A percentile compares a stretch with the other conserved stretches of the same genome.
phyloP scores from a whole-genome alignment of 1,140 invertebrate species.

The Danaus melanippus region DNA sequence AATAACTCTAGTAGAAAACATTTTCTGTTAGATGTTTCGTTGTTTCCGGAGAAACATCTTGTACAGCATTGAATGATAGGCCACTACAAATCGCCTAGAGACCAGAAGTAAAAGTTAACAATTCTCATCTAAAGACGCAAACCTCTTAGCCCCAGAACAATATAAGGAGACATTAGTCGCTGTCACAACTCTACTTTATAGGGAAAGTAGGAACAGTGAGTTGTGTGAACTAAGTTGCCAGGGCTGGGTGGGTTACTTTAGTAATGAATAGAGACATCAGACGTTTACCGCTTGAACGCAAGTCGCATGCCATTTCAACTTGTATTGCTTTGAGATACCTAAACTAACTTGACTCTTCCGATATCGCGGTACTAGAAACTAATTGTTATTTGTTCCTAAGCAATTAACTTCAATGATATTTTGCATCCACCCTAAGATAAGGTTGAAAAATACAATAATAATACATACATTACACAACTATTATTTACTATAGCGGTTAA shows the following conservation, averaged over 20 bases:
- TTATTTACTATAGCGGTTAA: conserved; percentile 33
- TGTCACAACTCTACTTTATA: conserved; percentile 70
- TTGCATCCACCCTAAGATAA: no score
- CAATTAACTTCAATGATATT: no score
- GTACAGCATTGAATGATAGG: conserved; percentile 31
- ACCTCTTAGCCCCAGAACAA: conserved; percentile 69
- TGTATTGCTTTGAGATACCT: conserved; percentile 29
- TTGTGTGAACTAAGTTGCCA: conserved; percentile 61
- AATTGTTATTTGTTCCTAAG: neutral
- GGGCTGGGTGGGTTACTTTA: conserved; percentile 54
- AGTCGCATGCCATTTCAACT: conserved; percentile 60
- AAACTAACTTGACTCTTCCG: conserved; percentile 43
- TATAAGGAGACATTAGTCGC: conserved; percentile 69
- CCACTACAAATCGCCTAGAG: conserved; percentile 42
- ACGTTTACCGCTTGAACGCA: conserved; percentile 53
- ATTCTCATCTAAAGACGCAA: conserved; percentile 62
- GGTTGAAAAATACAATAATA: no score
- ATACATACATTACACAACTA: conserved; percentile 25
- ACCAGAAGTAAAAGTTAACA: conserved; percentile 57
- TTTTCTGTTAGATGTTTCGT: no score
- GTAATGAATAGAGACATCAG: conserved; percentile 69
- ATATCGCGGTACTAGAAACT: conserved; percentile 27
- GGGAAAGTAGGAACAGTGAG: conserved; percentile 58
- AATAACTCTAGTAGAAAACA: conserved; percentile 24
- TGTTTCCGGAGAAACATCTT: conserved; percentile 13